Percentiles rank a stretch among this genome's conserved stretches.
phyloP scores from a whole-genome alignment of 1,140 invertebrate genomes.

The Magallana ariakensis region DNA sequence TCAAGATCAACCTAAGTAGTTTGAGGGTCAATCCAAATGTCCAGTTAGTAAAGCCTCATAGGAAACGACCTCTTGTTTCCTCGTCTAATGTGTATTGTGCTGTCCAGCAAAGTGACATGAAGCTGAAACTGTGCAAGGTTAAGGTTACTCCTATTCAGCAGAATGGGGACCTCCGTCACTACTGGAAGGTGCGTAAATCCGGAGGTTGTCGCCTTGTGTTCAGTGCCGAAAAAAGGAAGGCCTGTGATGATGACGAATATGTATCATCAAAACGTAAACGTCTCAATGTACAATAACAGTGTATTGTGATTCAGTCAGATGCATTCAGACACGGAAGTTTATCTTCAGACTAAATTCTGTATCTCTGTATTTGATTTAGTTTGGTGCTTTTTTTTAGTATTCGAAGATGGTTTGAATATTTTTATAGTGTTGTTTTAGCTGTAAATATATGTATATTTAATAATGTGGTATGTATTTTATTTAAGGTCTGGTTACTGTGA shows the following conservation, averaged over 20 bases:
- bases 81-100: conserved; percentile 20
- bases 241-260: background rate
- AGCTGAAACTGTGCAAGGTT: conserved; percentile 56
- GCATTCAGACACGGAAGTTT: too few relatives aligned
- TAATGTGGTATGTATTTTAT: too few relatives aligned
- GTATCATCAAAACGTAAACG: conserved; percentile 23
- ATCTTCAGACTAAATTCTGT: too few relatives aligned
- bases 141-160: conserved; percentile 51
- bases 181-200: conserved; percentile 62
- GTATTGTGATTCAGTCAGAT: background rate
- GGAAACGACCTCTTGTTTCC: background rate
- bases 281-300: background rate
- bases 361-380: too few relatives aligned
- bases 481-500: too few relatives aligned
- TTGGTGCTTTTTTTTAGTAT: too few relatives aligned
- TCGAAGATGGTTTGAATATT: too few relatives aligned
- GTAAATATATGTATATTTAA: too few relatives aligned
- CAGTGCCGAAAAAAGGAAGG: conserved; percentile 57
- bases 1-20: conserved; percentile 40
- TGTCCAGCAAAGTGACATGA: conserved; percentile 55
- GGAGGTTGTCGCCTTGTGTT: conserved; percentile 61
- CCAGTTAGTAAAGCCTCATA: conserved; percentile 5
- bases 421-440: too few relatives aligned
- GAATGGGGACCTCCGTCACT: conserved; percentile 55
- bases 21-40: conserved; percentile 35